Evolutionary conservation across 1,140 invertebrate species (phyloP).

Genomic region (Prorops nasuta): DNA sequence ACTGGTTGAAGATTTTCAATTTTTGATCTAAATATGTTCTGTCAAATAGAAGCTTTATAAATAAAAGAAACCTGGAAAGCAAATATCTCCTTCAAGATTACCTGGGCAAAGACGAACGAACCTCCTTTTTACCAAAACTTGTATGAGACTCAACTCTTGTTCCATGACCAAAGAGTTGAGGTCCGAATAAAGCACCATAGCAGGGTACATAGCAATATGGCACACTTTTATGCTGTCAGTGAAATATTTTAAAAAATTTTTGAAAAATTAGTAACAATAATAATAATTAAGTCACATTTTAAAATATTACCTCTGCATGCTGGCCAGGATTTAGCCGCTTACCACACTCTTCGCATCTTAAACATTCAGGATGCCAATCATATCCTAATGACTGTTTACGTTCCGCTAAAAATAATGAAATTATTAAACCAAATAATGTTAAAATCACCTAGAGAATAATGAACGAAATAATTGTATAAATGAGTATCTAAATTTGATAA

Average conservation of each 20-base stretch:
- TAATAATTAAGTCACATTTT: background rate
- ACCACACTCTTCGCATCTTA: conserved; percentile 86
- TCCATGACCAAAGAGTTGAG: conserved; percentile 82
- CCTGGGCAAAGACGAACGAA: conserved; percentile 52
- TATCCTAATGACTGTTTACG: conserved; percentile 87
- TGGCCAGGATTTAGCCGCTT: conserved; percentile 86
- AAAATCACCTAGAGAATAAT: background rate
- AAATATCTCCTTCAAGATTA: conserved; percentile 13
- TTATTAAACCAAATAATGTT: conserved; percentile 5
- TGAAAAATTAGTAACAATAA: conserved; percentile 1
- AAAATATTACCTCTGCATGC: conserved; percentile 74
- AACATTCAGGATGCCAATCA: conserved; percentile 90
- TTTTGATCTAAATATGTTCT: conserved; percentile 77
- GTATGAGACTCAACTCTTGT: conserved; percentile 83
- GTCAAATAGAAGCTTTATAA: conserved; percentile 23
- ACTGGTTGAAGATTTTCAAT: conserved; percentile 77
- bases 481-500: background rate
- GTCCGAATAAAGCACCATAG: conserved; percentile 85
- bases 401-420: conserved; percentile 68
- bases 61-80: background rate
- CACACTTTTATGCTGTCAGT: conserved; percentile 84
- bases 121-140: conserved; percentile 74
- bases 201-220: conserved; percentile 91
- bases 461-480: background rate
- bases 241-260: conserved; percentile 18